Conservation (phyloP, 2,113 vertebrate species). For the Campylomormyrus tamandua region DNA sequence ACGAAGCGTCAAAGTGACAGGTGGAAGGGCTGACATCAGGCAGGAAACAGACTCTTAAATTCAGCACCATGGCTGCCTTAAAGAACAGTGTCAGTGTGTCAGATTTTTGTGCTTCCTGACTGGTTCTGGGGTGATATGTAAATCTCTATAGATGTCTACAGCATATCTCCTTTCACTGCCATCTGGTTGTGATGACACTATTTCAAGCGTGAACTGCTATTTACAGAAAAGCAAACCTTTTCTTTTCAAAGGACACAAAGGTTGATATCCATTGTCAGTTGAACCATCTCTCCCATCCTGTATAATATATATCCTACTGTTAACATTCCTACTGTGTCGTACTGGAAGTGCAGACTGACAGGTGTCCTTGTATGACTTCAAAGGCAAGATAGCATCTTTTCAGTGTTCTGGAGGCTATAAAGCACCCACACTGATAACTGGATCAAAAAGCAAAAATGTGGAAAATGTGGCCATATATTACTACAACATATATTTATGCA, state of each 20-base stretch:
- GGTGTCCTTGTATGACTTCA: neutral
- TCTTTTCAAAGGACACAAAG: conserved; percentile 27
- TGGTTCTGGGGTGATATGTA: conserved; percentile 7
- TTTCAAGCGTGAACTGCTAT: conserved; percentile 31
- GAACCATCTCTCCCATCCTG: neutral
- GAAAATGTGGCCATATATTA: neutral
- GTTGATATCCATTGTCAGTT: conserved; percentile 12
- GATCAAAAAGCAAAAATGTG: neutral
- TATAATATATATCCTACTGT: neutral
- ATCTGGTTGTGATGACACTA: conserved; percentile 36
- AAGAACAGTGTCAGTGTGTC: neutral
- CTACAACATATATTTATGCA: neutral
- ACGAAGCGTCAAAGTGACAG: conserved; percentile 20
- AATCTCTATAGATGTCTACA: conserved; percentile 41
- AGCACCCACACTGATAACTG: neutral
- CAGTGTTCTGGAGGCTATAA: neutral
- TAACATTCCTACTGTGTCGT: neutral
- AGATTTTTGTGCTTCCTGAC: neutral
- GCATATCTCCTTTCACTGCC: conserved; percentile 29
- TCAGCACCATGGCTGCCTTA: neutral
- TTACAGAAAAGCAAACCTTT: conserved; percentile 22
- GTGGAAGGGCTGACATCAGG: neutral
- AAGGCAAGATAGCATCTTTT: neutral
- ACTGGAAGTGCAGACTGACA: neutral
- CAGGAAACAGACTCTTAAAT: neutral